Conservation (phyloP, 2,888 invertebrate genomes). For the Scrobipalpa costella region DNA sequence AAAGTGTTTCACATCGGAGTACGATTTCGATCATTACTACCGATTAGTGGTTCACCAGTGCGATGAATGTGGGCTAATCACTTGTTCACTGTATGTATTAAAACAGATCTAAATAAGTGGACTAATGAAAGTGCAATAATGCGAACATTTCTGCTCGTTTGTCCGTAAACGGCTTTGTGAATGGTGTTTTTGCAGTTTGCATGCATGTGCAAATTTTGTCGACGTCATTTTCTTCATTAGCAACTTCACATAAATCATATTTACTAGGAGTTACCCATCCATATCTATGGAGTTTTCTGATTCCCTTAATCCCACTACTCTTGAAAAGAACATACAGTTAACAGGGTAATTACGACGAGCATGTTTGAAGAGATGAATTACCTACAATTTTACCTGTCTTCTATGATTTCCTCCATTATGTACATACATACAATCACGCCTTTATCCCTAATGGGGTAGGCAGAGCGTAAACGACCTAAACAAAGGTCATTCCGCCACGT, state of each 20-base stretch:
- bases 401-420: too few species aligned
- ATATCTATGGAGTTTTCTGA: too few species aligned
- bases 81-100: conserved; percentile 20
- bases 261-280: too few species aligned
- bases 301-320: too few species aligned
- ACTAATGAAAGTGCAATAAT: conserved; percentile 20
- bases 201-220: background rate
- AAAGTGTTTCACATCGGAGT: background rate
- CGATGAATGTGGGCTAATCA: conserved; percentile 26
- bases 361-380: too few species aligned
- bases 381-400: too few species aligned
- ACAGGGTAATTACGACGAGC: too few species aligned
- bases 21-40: conserved; percentile 19
- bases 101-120: conserved; percentile 22
- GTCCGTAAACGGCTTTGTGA: conserved; percentile 5
- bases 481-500: too few species aligned
- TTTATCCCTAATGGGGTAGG: too few species aligned
- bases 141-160: background rate
- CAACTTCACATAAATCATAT: background rate
- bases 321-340: too few species aligned
- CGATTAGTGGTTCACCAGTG: conserved; percentile 26
- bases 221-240: conserved; percentile 4
- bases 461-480: too few species aligned
- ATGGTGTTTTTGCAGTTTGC: conserved; percentile 5
- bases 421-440: too few species aligned